Evolutionary conservation across 53 echinoderm and acorn worm species (phyloP).

Genomic region (Actinopyga echinites): DNA sequence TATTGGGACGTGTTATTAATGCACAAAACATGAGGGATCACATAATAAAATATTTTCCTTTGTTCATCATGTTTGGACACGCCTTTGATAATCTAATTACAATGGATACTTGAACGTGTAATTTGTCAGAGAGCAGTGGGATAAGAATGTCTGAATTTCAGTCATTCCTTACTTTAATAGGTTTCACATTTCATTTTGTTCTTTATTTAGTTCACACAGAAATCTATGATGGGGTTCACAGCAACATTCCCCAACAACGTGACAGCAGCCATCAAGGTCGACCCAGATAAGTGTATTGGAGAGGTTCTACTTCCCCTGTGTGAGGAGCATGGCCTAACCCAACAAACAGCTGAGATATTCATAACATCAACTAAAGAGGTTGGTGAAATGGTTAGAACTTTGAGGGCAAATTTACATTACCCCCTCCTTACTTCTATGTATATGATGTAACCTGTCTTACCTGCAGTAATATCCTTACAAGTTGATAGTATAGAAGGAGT

Average conservation of each 20-base stretch:
- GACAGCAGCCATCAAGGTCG: conserved; percentile 66
- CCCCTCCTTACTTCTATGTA: too few relatives aligned
- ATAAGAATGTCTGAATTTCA: too few relatives aligned
- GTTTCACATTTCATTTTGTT: too few relatives aligned
- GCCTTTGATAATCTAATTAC: too few relatives aligned
- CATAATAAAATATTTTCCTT: too few relatives aligned
- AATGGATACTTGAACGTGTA: too few relatives aligned
- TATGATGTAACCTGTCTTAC: too few relatives aligned
- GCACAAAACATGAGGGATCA: neutral
- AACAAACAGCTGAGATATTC: conserved; percentile 87
- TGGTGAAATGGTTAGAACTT: neutral
- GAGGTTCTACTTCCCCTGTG: conserved; percentile 71
- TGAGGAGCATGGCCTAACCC: conserved; percentile 69
- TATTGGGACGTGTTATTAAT: neutral
- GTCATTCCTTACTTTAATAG: too few relatives aligned
- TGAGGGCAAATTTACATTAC: neutral
- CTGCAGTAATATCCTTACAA: too few relatives aligned
- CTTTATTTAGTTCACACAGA: neutral
- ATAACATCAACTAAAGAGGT: conserved; percentile 87
- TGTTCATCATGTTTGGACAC: too few relatives aligned
- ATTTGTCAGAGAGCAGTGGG: too few relatives aligned
- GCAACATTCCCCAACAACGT: conserved; percentile 85
- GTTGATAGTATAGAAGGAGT: too few relatives aligned
- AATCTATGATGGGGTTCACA: conserved; percentile 33
- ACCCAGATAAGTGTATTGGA: conserved; percentile 59